Evolutionary conservation across 2,888 invertebrate species (phyloP), one percentile per base, ranked within the genome.

Genomic region (Choristoneura rosaceana): DNA sequence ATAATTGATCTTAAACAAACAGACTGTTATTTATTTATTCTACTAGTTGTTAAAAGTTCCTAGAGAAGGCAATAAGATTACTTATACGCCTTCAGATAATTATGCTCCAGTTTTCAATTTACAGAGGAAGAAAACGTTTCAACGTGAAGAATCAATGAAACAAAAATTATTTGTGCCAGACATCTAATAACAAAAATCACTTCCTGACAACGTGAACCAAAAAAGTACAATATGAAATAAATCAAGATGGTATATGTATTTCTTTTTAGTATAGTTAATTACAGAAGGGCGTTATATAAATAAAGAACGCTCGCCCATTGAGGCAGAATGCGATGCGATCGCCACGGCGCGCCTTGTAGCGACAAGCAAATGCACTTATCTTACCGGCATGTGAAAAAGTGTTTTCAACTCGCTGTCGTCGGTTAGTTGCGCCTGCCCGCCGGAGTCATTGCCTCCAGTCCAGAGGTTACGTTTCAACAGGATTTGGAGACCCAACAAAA

Each of bases 351-450:
- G 92, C 87, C 93, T 83, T 90, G 93, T 90, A 84, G 88, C 87
- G 89, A 94, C 94, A 94, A 94, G 94, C 90, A 94, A 94, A 94
- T 92, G 94, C 94, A 94, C 94, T 94, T 94, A 94, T 92, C 92
- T 92, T 86, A 89, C 90, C 87, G 90, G 88, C 87, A 90, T 87
- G 91, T 91, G 92, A 92, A 91, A 92, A 93, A 92, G 90, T 89
- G 90, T 90, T 87, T 83, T 84, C 84, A 86, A 87, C 87, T 83
- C 88, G 87, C 86, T 88, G 88, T 87, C 90, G 88, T 89, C 88
- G 87, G 88, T 91, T 89, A 90, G 90, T 88, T 90, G 90, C 87
- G 84, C 90, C 90, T 89, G 87, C 88, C 88, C 87, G 81, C 80
- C 79, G 82, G 84, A 88, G 89, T 91, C 92, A 90, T 87, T 87